Base-by-base conservation (phyloP, 2,797 vertebrate species). In the Anguilla megastoma region DNA sequence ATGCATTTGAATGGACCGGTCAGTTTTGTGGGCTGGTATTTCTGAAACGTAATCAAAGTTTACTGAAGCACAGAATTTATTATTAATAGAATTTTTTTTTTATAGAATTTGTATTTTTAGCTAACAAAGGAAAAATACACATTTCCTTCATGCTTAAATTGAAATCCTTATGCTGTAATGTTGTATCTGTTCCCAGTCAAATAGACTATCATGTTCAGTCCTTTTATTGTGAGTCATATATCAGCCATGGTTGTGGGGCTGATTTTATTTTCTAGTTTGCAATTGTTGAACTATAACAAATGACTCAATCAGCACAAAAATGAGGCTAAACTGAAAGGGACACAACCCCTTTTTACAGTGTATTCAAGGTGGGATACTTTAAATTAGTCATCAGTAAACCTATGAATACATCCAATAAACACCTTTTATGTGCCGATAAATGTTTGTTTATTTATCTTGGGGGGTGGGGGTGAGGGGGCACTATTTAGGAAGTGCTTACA, bases 31-130 rank as follows among this genome's bases (percentile, higher is more conserved):
- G 71, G 24, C 76, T 63, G 86, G 45, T 58, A 33, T 50, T 86
- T 69, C 71, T 30, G 27, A 52, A 33, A 14, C 48, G 8, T 71
- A 50, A 66, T 87, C 58, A 74, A 84, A 85, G 63, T 86, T 86
- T 74, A 88, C 30, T 71, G 87, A 88, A 63, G 48, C 48, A 71
- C 63, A 36, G 30, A 69, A 88, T 85, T 84, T 56, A 16, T 21
- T 82, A 12, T 88, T 3, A 45, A 45, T 45, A 45, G 41, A 45
- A 45, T 27, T 60, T 74, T 36, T 12, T 10, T 14, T 16, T 27
- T n/a, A 16, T 71, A 50, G n/a, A 60, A 56, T 60, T 36, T 36
- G 41, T 45, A 45, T 45, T 45, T 45, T 45, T 45, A 45, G 41
- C 3, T 45, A 45, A 45, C 41, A 45, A 45, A 45, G 41, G 16